Evolutionary conservation across 2,113 vertebrate genomes (phyloP).

Genomic region (Ciconia maguari): DNA sequence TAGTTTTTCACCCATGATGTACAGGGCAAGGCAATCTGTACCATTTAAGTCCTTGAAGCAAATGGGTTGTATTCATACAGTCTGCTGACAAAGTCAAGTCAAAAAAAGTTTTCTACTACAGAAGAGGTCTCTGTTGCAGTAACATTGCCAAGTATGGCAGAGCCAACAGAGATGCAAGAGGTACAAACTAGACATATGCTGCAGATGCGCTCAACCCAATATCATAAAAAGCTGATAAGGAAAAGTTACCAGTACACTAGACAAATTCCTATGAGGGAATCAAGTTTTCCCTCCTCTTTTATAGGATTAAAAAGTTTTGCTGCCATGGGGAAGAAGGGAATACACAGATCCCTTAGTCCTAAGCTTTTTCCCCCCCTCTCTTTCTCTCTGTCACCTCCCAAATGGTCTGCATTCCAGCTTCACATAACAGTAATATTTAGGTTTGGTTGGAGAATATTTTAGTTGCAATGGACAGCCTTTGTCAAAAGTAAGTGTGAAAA

Average conservation of each 20-base stretch:
- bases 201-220: background rate
- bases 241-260: background rate
- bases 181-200: background rate
- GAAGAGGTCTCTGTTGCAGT: background rate
- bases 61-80: background rate
- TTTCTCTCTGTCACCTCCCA: background rate
- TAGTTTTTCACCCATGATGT: background rate
- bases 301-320: background rate
- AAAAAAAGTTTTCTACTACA: background rate
- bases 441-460: background rate
- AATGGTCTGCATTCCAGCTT: background rate
- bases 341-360: background rate
- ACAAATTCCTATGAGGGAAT: background rate
- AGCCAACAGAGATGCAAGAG: background rate
- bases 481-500: background rate
- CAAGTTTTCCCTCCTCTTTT: background rate
- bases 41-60: background rate
- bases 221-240: background rate
- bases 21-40: background rate
- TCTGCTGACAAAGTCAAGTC: background rate
- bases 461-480: background rate
- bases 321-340: background rate
- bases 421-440: background rate
- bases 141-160: background rate
- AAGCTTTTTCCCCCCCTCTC: rapidly evolving